Evolutionary conservation across 2,888 invertebrate genomes (phyloP).

Genomic region (Holacanthella duospinosa): DNA sequence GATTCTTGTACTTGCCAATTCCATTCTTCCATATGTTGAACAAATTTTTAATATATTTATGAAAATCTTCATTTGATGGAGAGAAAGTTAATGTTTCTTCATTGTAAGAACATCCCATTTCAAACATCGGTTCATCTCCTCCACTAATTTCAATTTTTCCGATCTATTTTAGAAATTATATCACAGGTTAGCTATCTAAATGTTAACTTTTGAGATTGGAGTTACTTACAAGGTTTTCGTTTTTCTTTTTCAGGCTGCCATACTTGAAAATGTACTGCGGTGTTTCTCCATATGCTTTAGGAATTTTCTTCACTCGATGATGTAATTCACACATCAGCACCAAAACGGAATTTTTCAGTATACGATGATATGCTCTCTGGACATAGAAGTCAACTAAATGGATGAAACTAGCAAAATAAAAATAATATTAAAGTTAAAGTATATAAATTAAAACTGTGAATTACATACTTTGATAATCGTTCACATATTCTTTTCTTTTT

Average conservation of each 20-base stretch:
- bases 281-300: constrained; percentile 43
- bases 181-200: background rate
- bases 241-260: constrained; percentile 45
- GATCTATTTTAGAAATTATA: background rate
- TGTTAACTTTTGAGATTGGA: background rate
- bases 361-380: constrained; percentile 55
- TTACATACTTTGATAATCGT: constrained; percentile 59
- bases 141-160: background rate
- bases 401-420: constrained; percentile 50
- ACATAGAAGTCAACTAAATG: constrained; percentile 61
- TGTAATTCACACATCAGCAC: constrained; percentile 50
- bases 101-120: constrained; percentile 48
- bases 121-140: constrained; percentile 47
- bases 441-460: constrained; percentile 11
- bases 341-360: constrained; percentile 54
- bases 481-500: constrained; percentile 70
- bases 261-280: constrained; percentile 40
- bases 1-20: constrained; percentile 57
- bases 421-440: constrained; percentile 7
- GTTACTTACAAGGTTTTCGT: constrained; percentile 40
- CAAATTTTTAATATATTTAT: constrained; percentile 51
- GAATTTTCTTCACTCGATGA: constrained; percentile 48
- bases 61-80: constrained; percentile 53
- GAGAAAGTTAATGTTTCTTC: constrained; percentile 45
- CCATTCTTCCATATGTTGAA: constrained; percentile 57